Evolutionary conservation across 2,797 vertebrate genomes (phyloP), one percentile per base, ranked within the genome.

Genomic region (Nannoperca australis): DNA sequence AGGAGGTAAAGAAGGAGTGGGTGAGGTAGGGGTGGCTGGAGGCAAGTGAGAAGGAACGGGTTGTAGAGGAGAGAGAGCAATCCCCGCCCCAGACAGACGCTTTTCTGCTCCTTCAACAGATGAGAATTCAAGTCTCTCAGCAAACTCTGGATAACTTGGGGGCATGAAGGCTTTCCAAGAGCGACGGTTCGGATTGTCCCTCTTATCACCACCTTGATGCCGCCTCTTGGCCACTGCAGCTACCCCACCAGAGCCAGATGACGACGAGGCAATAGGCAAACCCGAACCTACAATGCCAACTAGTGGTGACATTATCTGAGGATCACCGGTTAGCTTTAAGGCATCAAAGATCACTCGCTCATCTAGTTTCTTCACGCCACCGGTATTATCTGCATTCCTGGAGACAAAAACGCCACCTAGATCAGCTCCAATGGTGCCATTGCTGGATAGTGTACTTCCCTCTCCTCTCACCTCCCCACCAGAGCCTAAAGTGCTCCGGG

Each of bases 141-240:
- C 96, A 73, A 99, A 99, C 68, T 99, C 98, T 0, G 97, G 97
- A 89, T 97, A 99, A 90, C 96, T 98, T 0, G 97, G 97, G 0
- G 97, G 97, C 96, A 99, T 97, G 70, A 99, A 99, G 8, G 97
- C 97, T 85, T 99, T 99, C 98, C 98, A 99, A 0, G 98, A 99
- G 8, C 98, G 95, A 8, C 98, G 95, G 88, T 99, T 99, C 54
- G 96, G 88, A 47, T 99, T 99, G 85, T 99, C 98, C 91, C 97
- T 98, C 80, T 93, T 96, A 54, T 96, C 95, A 0, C 92, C 78
- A 0, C 93, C 94, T 76, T 96, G 95, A 76, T 95, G 94, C 4
- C 95, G 92, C 81, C 94, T 89, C 85, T 95, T 96, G 73, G 91
- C 94, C 66, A 95, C 96, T 10, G 94, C 94, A 58, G 94, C 93